Percentiles rank a stretch among this genome's conserved stretches.
Conservation (phyloP, 2,888 invertebrate genomes). For the Dendrolimus pini region DNA sequence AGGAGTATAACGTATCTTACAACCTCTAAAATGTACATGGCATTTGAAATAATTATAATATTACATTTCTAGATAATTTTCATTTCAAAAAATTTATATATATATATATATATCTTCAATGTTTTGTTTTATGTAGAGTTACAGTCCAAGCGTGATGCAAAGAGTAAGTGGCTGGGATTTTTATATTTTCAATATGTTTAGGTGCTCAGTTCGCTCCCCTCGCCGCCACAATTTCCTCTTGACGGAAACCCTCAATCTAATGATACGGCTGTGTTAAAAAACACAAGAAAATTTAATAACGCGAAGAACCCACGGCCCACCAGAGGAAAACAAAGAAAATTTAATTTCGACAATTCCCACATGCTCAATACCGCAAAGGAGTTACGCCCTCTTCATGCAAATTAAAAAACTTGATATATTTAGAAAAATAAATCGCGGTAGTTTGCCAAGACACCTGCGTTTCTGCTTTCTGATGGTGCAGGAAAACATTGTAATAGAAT, state of each 20-base stretch:
- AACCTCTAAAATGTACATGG: no score
- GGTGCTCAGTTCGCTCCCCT: slow-evolving; percentile 66
- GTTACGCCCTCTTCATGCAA: slow-evolving; percentile 43
- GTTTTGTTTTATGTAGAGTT: slow-evolving; percentile 37
- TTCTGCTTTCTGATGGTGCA: no score
- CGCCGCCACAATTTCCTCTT: slow-evolving; percentile 74
- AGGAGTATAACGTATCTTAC: no score
- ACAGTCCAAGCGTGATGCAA: slow-evolving; percentile 20
- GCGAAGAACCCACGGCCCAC: slow-evolving; percentile 55
- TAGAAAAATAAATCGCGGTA: neutral
- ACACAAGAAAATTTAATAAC: slow-evolving; percentile 78
- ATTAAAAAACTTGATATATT: slow-evolving; percentile 32
- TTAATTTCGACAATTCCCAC: slow-evolving; percentile 75
- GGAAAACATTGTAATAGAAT: no score
- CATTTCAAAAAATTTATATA: no score
- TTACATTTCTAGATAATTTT: no score
- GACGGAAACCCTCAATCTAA: slow-evolving; percentile 77
- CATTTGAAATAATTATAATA: no score
- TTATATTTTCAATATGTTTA: slow-evolving; percentile 77
- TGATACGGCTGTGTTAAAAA: slow-evolving; percentile 77
- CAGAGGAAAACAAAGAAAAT: slow-evolving; percentile 71
- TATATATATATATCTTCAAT: no score
- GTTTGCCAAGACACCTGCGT: no score
- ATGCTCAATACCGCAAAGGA: slow-evolving; percentile 70
- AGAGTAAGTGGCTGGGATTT: slow-evolving; percentile 67